Conservation (phyloP, 35 echinoderm and acorn worm genomes). For the Eucidaris tribuloides region DNA sequence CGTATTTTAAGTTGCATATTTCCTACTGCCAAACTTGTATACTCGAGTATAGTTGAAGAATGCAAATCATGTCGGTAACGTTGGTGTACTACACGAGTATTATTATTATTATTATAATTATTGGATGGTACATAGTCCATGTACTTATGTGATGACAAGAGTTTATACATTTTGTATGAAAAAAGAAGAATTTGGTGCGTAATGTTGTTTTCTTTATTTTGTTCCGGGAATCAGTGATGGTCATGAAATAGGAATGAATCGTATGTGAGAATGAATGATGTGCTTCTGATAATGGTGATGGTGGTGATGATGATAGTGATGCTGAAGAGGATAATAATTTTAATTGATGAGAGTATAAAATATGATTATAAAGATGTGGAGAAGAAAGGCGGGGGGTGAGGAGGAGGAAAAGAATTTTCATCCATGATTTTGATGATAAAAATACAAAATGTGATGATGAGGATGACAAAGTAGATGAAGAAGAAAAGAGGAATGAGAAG, state of each 20-base stretch:
- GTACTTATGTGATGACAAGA: constrained; percentile 22
- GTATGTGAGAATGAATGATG: not conserved
- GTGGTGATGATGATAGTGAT: not conserved
- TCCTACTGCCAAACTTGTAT: too few species aligned
- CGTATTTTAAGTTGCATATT: too few species aligned
- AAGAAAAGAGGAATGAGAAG: too few species aligned
- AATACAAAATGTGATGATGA: not conserved
- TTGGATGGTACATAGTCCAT: constrained; percentile 30
- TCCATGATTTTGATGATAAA: not conserved
- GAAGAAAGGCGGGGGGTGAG: not conserved
- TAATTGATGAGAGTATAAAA: too few species aligned
- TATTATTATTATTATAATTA: constrained; percentile 20
- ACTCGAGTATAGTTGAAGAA: too few species aligned
- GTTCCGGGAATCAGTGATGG: not conserved
- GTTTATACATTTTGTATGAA: constrained; percentile 42
- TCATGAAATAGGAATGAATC: too few species aligned
- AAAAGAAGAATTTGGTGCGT: not conserved
- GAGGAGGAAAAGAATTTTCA: too few species aligned
- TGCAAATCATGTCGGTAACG: too few species aligned
- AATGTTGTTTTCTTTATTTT: not conserved
- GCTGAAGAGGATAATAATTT: not conserved
- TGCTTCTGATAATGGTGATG: not conserved
- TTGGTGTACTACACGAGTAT: too few species aligned
- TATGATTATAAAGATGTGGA: too few species aligned
- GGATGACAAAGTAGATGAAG: not conserved